Conservation (phyloP, 2,113 vertebrate species). For the Myrmecobius fasciatus region DNA sequence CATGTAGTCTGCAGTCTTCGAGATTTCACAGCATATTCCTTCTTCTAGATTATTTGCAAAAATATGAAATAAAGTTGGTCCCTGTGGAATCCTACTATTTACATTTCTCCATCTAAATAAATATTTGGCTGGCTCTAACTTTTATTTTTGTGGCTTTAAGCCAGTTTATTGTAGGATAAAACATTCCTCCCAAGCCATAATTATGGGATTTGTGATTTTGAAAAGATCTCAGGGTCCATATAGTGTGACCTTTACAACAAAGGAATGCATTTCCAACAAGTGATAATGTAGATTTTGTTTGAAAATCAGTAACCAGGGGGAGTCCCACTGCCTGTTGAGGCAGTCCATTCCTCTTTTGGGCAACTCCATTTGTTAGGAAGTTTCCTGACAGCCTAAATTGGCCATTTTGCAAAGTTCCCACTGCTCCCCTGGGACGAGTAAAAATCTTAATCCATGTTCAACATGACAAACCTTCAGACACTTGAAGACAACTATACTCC, state of each 20-base stretch:
- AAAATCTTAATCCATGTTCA: no score
- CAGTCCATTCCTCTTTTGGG: no score
- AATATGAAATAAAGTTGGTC: neutral
- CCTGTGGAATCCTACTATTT: constrained; percentile 16
- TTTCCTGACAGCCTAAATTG: no score
- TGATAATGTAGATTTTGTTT: no score
- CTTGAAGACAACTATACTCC: neutral
- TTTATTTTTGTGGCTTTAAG: constrained; percentile 16
- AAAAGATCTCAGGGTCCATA: neutral
- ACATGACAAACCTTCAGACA: no score
- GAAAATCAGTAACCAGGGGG: no score
- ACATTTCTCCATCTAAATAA: constrained; percentile 21
- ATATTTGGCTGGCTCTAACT: neutral
- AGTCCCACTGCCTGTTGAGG: no score
- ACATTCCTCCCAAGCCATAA: neutral
- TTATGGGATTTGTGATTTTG: constrained; percentile 23
- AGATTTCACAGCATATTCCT: neutral
- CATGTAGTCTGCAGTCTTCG: neutral
- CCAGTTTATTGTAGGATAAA: neutral
- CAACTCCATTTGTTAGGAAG: no score
- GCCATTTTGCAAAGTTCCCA: no score
- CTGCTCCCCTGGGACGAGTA: no score
- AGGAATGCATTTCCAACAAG: no score
- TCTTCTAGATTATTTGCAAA: neutral
- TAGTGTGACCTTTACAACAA: neutral